Evolutionary conservation across 1,140 invertebrate genomes (phyloP), one percentile per base, ranked within the genome.

Genomic region (Drosophila rufa): DNA sequence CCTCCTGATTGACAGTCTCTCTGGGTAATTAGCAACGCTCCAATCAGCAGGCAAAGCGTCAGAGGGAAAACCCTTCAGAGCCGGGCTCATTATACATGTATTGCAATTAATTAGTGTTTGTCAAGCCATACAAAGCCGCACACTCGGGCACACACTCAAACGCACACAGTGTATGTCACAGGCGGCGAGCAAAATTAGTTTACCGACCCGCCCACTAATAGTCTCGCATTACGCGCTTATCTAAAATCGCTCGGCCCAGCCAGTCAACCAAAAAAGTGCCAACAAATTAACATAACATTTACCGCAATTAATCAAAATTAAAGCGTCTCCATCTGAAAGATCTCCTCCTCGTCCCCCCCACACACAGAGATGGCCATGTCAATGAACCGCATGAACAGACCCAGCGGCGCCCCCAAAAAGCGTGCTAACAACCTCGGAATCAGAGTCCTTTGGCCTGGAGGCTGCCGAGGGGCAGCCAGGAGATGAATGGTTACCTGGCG

Each of bases 251-350:
- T 79, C 68, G 65, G 64, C 15, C 45, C 50, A n/a, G 51, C 25
- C 71, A 77, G 36, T 6, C 65, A 65, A n/a, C 43, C 66, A 79
- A 79, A 83, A 84, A 84, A 80, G 57, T 75, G 62, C 55, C 51
- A 75, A 53, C 80, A 87, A 87, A 89, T 89, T 89, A 87, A 74
- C 82, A 82, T 82, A 87, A 69, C 70, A 87, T 79, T 89, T 77
- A 69, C 76, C 83, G 78, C 77, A 84, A 90, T 89, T 89, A 90
- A 89, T 89, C 85, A 90, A 84, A 80, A 60, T 80, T 48, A 56
- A 75, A 45, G 65, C 42, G 43, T 30, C 36, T 7, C 15, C 46
- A 60, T 51, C 67, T 17, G 25, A 57, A 19, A 15, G 30, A 14
- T 30, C 25, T 6, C 50, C 68, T 25, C 22, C 12, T n/a, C 7